A percentile compares a stretch with the other conserved stretches of the same genome.
phyloP scores from a whole-genome alignment of 2,113 vertebrate genomes.

The Corynorhinus townsendii region DNA sequence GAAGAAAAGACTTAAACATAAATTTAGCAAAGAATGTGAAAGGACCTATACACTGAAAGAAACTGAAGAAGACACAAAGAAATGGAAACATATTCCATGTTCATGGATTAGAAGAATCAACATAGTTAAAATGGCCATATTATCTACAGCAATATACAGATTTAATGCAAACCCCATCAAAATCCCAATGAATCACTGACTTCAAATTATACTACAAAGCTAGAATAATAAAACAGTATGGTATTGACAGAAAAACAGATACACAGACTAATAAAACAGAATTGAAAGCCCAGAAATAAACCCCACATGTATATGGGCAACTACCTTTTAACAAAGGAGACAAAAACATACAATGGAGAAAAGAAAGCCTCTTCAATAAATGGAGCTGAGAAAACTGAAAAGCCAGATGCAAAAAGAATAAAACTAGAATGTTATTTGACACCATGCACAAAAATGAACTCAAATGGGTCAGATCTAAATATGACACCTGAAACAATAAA shows the following conservation, averaged over 20 bases:
- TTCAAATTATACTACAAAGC: not conserved
- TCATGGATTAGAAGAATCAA: not conserved
- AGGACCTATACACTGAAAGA: not conserved
- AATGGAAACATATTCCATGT: not conserved
- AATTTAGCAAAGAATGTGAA: not conserved
- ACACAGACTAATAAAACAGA: not conserved
- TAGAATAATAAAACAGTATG: not conserved
- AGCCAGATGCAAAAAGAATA: not conserved
- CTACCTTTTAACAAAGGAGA: not conserved
- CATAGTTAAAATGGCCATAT: not conserved
- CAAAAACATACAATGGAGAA: not conserved
- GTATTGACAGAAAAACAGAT: not conserved
- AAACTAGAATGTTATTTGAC: not conserved
- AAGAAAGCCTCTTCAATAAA: not conserved
- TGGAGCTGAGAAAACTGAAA: not conserved
- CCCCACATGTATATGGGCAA: not conserved
- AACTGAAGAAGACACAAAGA: not conserved
- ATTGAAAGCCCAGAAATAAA: not conserved
- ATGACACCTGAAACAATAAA: not conserved
- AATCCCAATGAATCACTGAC: not conserved
- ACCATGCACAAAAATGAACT: not conserved
- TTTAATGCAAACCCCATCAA: not conserved
- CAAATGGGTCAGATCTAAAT: not conserved
- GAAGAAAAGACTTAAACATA: not conserved
- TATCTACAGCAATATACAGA: not conserved